Evolutionary conservation across 2,113 vertebrate genomes (phyloP), one percentile per base, ranked within the genome.

Genomic region (Anoplopoma fimbria): DNA sequence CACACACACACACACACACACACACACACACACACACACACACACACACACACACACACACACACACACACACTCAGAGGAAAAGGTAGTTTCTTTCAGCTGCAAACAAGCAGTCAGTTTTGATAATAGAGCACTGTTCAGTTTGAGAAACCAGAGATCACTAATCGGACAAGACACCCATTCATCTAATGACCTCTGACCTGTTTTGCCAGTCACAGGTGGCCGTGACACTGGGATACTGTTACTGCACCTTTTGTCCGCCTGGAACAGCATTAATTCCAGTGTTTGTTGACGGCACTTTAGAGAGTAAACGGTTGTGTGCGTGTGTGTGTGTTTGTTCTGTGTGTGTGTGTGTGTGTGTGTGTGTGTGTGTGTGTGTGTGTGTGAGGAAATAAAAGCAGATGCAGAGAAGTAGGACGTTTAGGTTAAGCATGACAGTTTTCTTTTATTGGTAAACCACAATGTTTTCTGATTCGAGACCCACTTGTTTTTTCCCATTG

Each of bases 71-170:
- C n/a, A 69, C 49, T 15, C 55, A 21, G 31, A 74, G 72, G 31
- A 69, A 68, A 81, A 70, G 42, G 36, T 38, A 67, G 45, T 42
- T 62, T 77, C 75, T 84, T 72, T 87, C 42, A 77, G 71, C 60
- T 36, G 76, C 75, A 81, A 67, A 79, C 49, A 62, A 77, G 75
- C 38, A 25, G 72, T 70, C 53, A 0, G 58, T 55, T 63, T 62
- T 67, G 62, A 92, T 81, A 91, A 91, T 67, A 25, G 86, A 73
- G 31, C 84, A 55, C 49, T 91, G 88, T 92, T 86, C 60, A 27
- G 71, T n/a, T 1, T 60, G 29, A 38, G 91, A 89, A 93, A 92
- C 88, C 69, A 81, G 92, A 93, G 88, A 89, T 84, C 84, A 65
- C 17, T 31, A 13, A 82, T 76, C 9, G 17, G 81, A 91, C 91